Base-by-base conservation (phyloP, 2,888 invertebrate species). In the Tenthredo livida region DNA sequence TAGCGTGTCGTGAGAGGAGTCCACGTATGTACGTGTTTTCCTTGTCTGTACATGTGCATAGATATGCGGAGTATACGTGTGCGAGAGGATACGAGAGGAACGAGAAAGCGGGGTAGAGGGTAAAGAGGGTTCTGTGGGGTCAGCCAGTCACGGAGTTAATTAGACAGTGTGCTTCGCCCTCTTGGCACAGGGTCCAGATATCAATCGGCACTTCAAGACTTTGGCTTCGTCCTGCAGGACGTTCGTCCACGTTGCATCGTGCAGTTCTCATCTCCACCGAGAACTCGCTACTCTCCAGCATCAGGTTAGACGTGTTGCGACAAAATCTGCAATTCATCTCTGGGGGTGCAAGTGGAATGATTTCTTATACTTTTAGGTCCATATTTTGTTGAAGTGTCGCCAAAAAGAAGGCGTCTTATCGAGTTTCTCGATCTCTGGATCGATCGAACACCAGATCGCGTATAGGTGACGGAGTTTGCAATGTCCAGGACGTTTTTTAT, bases 81-180 rank as follows among this genome's bases (percentile, higher is more conserved):
- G 61, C 40, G 61, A 61, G 54, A 54, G 80, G 61, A 58, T 40
- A 17, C 37, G 40, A 77, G 80, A 80, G 65, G 83, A 83, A 47
- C 83, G 67, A 65, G 83, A 70, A 83, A 25, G 21, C 25, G 21
- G 83, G 67, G 70, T 25, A 43, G 33, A 89, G 88, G 88, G 88
- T 87, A 86, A 80, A 87, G 87, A 85, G 89, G 91, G 89, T 89
- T 89, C 89, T 87, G 86, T 86, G 89, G 90, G 93, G 92, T 93
- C 92, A 92, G 88, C 92, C 90, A 91, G 92, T 93, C 93, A 93
- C 92, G 92, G 92, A 93, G 92, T 93, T 93, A 93, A 93, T 93
- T 93, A 93, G 92, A 92, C 90, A 89, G 87, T 87, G 91, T 91
- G 91, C 90, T 89, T 89, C 89, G 75, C 90, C 91, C 91, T 91